These are phyloP conservation scores for Coilia nasus DNA, from an alignment of 2,797 vertebrate genomes.

Conservation along the genomic window DNA sequence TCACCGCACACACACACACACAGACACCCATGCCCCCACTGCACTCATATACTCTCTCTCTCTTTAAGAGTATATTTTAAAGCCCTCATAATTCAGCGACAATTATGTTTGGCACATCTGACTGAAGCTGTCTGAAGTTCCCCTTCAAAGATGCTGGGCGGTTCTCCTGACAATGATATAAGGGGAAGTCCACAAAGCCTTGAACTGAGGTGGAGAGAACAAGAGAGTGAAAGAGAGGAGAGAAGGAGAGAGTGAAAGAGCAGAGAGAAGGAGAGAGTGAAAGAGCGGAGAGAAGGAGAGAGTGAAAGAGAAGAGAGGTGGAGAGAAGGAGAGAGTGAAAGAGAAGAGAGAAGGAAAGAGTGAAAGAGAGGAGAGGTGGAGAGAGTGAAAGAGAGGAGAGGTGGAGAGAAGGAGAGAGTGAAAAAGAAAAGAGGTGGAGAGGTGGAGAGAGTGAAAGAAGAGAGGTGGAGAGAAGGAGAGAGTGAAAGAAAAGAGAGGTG, in stretches of 20 bases:
- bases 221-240: no score
- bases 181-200: constrained; percentile 41
- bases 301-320: background rate
- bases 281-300: no score
- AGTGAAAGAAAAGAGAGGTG: background rate
- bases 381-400: background rate
- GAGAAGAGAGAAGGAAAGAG: no score
- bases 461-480: no score
- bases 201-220: background rate
- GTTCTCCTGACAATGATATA: constrained; percentile 36
- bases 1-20: no score
- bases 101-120: constrained; percentile 15
- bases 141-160: constrained; percentile 5
- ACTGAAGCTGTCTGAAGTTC: background rate
- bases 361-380: no score
- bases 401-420: background rate
- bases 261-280: no score
- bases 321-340: background rate
- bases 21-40: no score
- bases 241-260: no score
- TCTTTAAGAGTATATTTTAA: background rate
- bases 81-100: background rate
- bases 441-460: no score
- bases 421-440: no score
- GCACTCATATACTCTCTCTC: no score